Conservation (phyloP, 2,113 vertebrate genomes). For the Pogonocichla stellata region DNA sequence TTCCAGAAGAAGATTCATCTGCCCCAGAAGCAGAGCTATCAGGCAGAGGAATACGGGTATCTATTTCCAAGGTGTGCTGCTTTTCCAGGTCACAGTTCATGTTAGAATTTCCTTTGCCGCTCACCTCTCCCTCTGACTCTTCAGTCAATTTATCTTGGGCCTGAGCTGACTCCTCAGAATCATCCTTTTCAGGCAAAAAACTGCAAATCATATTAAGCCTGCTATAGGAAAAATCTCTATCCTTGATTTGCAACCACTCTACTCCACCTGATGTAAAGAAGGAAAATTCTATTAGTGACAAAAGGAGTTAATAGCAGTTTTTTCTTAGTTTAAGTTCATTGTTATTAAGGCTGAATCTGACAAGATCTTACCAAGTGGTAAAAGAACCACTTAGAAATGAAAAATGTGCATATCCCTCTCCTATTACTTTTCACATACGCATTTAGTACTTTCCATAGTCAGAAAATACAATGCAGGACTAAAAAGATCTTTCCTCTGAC, state of each 20-base stretch:
- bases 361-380: background rate
- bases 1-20: slow-evolving; percentile 52
- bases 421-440: background rate
- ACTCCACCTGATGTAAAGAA: slow-evolving; percentile 66
- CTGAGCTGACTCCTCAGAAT: slow-evolving; percentile 61
- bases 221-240: slow-evolving; percentile 74
- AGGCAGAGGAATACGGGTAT: slow-evolving; percentile 4
- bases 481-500: background rate
- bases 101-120: slow-evolving; percentile 26
- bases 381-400: background rate
- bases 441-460: background rate
- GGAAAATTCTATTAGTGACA: background rate
- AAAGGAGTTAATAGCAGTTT: background rate
- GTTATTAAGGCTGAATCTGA: background rate
- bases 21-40: slow-evolving; percentile 32
- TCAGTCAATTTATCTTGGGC: slow-evolving; percentile 66
- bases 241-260: slow-evolving; percentile 81
- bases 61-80: slow-evolving; percentile 16
- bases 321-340: background rate
- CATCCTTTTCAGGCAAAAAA: slow-evolving; percentile 76
- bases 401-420: background rate
- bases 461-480: background rate
- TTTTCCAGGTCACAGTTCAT: slow-evolving; percentile 45
- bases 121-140: slow-evolving; percentile 66
- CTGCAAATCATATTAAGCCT: slow-evolving; percentile 75